phyloP scores from a whole-genome alignment of 2,113 vertebrate genomes.

The Tor tambroides region DNA sequence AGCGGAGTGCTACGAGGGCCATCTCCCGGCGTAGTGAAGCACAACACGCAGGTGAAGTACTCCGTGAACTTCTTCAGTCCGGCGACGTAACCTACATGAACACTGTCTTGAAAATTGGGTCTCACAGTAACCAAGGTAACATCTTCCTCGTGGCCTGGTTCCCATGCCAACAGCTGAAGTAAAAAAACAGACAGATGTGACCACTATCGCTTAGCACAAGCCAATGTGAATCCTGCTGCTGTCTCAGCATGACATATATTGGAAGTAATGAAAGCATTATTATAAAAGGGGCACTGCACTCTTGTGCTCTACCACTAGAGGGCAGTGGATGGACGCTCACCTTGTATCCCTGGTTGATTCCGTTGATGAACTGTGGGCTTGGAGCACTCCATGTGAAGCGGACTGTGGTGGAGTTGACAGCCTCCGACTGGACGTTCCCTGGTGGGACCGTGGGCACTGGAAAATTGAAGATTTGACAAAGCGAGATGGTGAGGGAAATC shows the following conservation, averaged over 20 bases:
- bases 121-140: conserved; percentile 85
- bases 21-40: conserved; percentile 96
- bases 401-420: conserved; percentile 93
- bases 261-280: conserved; percentile 47
- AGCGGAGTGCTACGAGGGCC: conserved; percentile 90
- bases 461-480: conserved; percentile 42
- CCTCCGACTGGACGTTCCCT: conserved; percentile 88
- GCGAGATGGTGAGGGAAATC: conserved; percentile 19
- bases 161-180: conserved; percentile 92
- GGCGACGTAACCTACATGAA: conserved; percentile 86
- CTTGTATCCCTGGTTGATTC: conserved; percentile 99
- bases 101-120: conserved; percentile 95
- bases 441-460: conserved; percentile 97
- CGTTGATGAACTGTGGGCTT: conserved; percentile 97
- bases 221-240: conserved; percentile 48
- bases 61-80: conserved; percentile 91
- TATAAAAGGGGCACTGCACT: conserved; percentile 2
- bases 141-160: conserved; percentile 83
- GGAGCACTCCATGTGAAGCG: conserved; percentile 95
- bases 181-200: background rate
- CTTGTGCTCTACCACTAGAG: conserved; percentile 58
- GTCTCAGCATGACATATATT: conserved; percentile 46
- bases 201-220: conserved; percentile 37
- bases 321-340: conserved; percentile 71
- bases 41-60: conserved; percentile 89